Evolutionary conservation across 2,797 vertebrate species (phyloP).

Genomic region (Manis crassicaudata): DNA sequence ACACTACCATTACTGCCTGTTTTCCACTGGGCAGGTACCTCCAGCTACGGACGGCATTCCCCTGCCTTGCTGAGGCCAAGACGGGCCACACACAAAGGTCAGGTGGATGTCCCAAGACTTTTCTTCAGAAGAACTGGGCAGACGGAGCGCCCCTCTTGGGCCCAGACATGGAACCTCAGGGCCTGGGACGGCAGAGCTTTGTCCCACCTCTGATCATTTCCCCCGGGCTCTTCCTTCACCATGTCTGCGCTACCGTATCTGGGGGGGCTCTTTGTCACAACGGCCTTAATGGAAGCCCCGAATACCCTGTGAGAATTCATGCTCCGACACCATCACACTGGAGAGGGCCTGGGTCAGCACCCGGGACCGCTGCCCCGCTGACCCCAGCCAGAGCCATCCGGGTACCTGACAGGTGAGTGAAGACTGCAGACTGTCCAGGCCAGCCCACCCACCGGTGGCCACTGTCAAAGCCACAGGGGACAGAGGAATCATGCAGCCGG

Average conservation of each 20-base stretch:
- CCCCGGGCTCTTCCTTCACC: too few species aligned
- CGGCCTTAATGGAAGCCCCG: background rate
- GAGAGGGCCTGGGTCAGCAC: background rate
- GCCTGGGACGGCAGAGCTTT: background rate
- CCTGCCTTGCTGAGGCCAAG: background rate
- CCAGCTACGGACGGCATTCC: background rate
- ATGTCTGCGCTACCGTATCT: background rate
- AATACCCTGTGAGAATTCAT: background rate
- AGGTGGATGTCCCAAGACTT: background rate
- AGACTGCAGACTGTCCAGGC: too few species aligned
- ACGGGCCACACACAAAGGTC: background rate
- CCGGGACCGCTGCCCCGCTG: background rate
- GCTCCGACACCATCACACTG: background rate
- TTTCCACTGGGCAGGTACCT: background rate
- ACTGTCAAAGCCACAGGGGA: background rate
- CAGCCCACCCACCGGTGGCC: background rate
- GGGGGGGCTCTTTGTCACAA: background rate
- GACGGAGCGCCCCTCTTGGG: background rate
- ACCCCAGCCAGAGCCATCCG: too few species aligned
- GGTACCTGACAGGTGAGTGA: too few species aligned
- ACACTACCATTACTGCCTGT: background rate
- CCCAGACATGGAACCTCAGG: background rate
- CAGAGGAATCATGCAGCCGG: too few species aligned
- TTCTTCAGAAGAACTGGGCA: background rate
- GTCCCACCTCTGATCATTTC: too few species aligned